Base-by-base conservation (phyloP, 1,140 invertebrate genomes). In the Araneus ventricosus region DNA sequence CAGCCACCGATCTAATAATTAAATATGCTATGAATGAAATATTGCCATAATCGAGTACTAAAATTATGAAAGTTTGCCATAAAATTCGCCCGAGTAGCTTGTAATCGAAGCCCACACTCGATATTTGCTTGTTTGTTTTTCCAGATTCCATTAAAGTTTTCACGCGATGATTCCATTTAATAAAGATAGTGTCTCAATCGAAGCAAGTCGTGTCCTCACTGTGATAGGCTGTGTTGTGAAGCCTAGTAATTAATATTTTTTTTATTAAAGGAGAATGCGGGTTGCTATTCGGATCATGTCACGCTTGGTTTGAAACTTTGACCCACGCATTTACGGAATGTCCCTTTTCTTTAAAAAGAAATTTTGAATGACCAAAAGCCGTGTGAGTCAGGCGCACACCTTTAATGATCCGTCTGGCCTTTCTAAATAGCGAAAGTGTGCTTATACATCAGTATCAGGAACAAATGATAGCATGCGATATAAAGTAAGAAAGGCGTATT, bases 31-130 rank as follows among this genome's bases (percentile, higher is more conserved):
- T 4, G 30, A 30, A 75, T 75, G 67, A 30, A 34, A 30, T 17
- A 75, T 20, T 17, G 30, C 14, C 30, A 30, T 20, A 22, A 75
- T 14, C 4, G 17, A 75, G 67, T 17, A 34, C 30, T 75, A 75
- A 75, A 75, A 75, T 75, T 75, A 75, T 75, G 67, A 75, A 75
- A 75, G 30, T 6, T 34, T 6, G 14, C 67, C 30, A 75, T 75
- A 75, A 75, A 34, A 17, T 75, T 30, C 67, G 20, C 17, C 17
- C 14, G 27, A 37, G 67, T 30, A 34, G 67, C 34, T 63, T 67
- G 61, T 8, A 67, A 67, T 27, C 10, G 61, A 67, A n/a, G n/a
- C 24, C n/a, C 3, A 67, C 61, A 27, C 61, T 67, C 27, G 24
- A 24, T 27, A 27, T 67, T 67, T 8, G n/a, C 45, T 14, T 1